These are phyloP conservation scores for Gobius niger DNA, from an alignment of 2,113 vertebrate species.

Conservation along the genomic window DNA sequence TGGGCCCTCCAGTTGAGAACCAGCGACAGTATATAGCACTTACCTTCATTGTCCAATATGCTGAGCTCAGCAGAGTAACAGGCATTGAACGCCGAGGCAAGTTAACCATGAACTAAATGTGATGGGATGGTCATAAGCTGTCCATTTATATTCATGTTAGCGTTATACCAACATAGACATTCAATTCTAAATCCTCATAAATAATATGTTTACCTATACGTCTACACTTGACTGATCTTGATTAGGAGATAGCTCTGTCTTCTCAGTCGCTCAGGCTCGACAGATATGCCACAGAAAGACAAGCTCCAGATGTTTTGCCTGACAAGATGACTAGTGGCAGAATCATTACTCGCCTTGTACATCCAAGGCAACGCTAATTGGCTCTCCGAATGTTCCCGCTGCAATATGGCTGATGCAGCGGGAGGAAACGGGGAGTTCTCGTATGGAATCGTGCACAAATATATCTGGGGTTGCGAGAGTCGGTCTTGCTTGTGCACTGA, in stretches of 20 bases:
- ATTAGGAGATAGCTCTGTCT: slow-evolving; percentile 56
- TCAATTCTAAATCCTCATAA: slow-evolving; percentile 59
- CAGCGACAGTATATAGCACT: too few relatives aligned
- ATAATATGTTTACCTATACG: slow-evolving; percentile 65
- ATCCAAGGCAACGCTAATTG: slow-evolving; percentile 67
- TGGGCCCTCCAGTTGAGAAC: too few relatives aligned
- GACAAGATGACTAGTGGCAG: slow-evolving; percentile 72
- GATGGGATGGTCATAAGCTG: slow-evolving; percentile 53
- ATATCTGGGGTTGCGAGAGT: slow-evolving; percentile 25
- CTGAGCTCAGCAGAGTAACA: not conserved
- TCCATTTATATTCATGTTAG: slow-evolving; percentile 58
- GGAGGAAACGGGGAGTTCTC: slow-evolving; percentile 26
- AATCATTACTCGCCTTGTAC: slow-evolving; percentile 63
- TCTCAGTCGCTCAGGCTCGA: slow-evolving; percentile 59
- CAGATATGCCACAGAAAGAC: slow-evolving; percentile 61
- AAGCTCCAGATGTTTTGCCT: slow-evolving; percentile 66
- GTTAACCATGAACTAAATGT: not conserved
- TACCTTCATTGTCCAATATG: not conserved
- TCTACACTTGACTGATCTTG: slow-evolving; percentile 56
- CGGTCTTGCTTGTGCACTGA: slow-evolving; percentile 23
- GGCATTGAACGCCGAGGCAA: not conserved
- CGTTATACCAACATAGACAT: slow-evolving; percentile 50
- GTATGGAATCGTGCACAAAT: slow-evolving; percentile 39
- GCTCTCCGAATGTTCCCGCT: slow-evolving; percentile 29
- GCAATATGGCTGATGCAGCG: slow-evolving; percentile 29